Evolutionary conservation across 2,888 invertebrate genomes (phyloP).

Genomic region (Sesia apiformis): DNA sequence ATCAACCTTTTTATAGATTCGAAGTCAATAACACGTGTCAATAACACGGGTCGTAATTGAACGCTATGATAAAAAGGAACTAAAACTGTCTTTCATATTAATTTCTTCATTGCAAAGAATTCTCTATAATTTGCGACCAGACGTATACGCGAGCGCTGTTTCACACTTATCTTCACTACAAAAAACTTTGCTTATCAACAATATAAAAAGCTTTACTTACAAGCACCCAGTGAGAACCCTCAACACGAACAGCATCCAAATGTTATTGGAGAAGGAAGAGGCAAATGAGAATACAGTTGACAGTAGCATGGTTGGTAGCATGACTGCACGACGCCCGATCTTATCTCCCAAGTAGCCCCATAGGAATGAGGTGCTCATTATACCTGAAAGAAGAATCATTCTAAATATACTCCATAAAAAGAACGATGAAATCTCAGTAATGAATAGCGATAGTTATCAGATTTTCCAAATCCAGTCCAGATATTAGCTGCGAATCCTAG

Average conservation of each 20-base stretch:
- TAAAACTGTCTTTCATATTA: too few relatives aligned
- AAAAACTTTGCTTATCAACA: too few relatives aligned
- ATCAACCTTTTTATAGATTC: too few relatives aligned
- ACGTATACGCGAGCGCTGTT: too few relatives aligned
- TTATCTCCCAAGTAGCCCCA: conserved; percentile 88
- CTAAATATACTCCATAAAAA: neutral
- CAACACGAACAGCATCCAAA: conserved; percentile 73
- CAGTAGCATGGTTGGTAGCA: conserved; percentile 62
- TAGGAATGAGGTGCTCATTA: conserved; percentile 82
- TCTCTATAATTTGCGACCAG: too few relatives aligned
- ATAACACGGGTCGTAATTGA: too few relatives aligned
- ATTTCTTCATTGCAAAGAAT: too few relatives aligned
- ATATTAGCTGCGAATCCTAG: too few relatives aligned
- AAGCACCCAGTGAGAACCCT: conserved; percentile 80
- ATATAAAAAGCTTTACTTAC: conserved; percentile 29
- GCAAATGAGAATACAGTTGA: conserved; percentile 72
- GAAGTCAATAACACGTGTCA: too few relatives aligned
- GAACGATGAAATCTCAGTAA: neutral
- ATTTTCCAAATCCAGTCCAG: too few relatives aligned
- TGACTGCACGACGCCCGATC: conserved; percentile 77
- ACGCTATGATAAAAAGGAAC: too few relatives aligned
- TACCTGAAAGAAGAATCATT: conserved; percentile 52
- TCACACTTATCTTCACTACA: too few relatives aligned
- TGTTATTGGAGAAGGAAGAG: conserved; percentile 75
- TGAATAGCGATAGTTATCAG: neutral